phyloP scores from a whole-genome alignment of 2,888 invertebrate genomes.

The Leptinotarsa tumamoca region DNA sequence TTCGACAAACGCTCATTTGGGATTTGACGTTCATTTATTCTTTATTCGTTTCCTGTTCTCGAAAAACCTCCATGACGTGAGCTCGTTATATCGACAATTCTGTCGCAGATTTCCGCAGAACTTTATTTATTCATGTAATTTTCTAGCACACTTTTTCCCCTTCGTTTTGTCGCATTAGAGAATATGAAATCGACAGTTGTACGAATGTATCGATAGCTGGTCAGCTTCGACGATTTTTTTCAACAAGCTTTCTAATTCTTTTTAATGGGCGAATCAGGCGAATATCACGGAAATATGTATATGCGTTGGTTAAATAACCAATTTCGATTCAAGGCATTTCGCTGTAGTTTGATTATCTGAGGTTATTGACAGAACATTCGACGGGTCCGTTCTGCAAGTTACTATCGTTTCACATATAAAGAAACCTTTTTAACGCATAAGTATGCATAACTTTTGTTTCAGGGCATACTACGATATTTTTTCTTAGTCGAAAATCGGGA shows the following conservation, averaged over 20 bases:
- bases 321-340: neutral
- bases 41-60: neutral
- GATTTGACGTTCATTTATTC: neutral
- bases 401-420: neutral
- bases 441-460: no score
- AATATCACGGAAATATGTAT: neutral
- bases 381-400: neutral
- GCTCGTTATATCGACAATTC: neutral
- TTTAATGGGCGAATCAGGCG: neutral
- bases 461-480: no score
- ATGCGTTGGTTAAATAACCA: neutral
- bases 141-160: neutral
- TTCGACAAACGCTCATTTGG: neutral
- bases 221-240: neutral
- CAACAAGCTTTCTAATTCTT: slow-evolving; percentile 9
- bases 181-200: slow-evolving; percentile 10
- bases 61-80: neutral
- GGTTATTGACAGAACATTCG: neutral
- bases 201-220: neutral
- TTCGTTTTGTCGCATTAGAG: neutral
- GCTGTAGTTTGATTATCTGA: neutral
- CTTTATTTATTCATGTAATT: slow-evolving; percentile 2
- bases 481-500: no score
- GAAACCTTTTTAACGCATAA: neutral
- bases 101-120: neutral